A percentile compares a stretch with the other conserved stretches of the same genome.
These are phyloP conservation scores for Caenorhabditis macrosperma DNA, from an alignment of 2,888 invertebrate genomes.

Conservation along the genomic window DNA sequence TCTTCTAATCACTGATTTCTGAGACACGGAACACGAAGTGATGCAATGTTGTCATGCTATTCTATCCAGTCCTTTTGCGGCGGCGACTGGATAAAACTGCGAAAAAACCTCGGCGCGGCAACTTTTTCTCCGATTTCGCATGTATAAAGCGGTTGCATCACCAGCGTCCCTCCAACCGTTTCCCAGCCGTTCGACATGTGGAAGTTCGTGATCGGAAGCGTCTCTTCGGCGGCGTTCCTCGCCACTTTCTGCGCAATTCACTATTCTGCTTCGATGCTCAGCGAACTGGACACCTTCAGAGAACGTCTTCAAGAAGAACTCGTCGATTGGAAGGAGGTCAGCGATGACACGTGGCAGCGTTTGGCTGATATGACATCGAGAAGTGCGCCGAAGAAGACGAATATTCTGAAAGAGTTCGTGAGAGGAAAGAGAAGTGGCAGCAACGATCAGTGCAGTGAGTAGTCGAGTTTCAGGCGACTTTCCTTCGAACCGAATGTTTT, in stretches of 20 bases:
- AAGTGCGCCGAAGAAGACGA: slow-evolving; percentile 44
- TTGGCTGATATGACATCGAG: slow-evolving; percentile 49
- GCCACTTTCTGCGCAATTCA: slow-evolving; percentile 23
- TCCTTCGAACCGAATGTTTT: too few species aligned
- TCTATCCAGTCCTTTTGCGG: slow-evolving; percentile 25
- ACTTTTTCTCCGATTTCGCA: slow-evolving; percentile 35
- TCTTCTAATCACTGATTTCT: neutral
- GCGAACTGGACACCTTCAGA: slow-evolving; percentile 36
- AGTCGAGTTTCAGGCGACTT: too few species aligned
- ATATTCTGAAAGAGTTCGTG: slow-evolving; percentile 39
- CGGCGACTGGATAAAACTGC: slow-evolving; percentile 8
- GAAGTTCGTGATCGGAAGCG: slow-evolving; percentile 47
- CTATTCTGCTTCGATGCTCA: slow-evolving; percentile 24
- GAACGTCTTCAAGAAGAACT: slow-evolving; percentile 16
- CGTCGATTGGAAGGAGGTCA: slow-evolving; percentile 55
- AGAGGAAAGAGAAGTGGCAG: slow-evolving; percentile 43
- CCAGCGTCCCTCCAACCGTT: neutral
- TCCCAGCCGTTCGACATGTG: slow-evolving; percentile 33
- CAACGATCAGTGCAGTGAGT: slow-evolving; percentile 51
- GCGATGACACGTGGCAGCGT: slow-evolving; percentile 54
- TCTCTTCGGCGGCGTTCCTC: slow-evolving; percentile 33
- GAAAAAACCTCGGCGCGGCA: slow-evolving; percentile 10
- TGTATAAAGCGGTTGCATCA: slow-evolving; percentile 31
- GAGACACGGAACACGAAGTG: too few species aligned
- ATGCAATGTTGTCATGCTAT: neutral